Evolutionary conservation across 2,888 invertebrate genomes (phyloP).

Genomic region (Allygus modestus): DNA sequence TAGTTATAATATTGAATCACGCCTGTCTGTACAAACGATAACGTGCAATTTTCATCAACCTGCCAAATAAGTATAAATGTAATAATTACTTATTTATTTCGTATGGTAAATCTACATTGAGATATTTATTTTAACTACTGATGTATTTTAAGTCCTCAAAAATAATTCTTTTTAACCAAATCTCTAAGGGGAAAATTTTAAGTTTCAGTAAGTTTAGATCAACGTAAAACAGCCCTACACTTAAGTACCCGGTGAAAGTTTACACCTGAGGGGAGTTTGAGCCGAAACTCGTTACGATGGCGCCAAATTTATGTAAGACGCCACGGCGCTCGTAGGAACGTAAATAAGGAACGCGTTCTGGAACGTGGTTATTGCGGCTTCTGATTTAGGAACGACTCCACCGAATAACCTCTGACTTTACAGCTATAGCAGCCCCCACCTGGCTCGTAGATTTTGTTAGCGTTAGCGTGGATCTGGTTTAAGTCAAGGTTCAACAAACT

Average conservation of each 20-base stretch:
- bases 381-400: slow-evolving; percentile 35
- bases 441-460: background rate
- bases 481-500: background rate
- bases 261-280: background rate
- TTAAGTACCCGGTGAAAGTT: background rate
- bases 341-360: slow-evolving; percentile 50
- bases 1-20: too few relatives aligned
- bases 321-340: background rate
- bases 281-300: slow-evolving; percentile 21
- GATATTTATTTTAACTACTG: too few relatives aligned
- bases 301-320: slow-evolving; percentile 36
- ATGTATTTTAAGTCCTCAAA: too few relatives aligned
- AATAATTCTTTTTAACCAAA: too few relatives aligned
- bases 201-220: too few relatives aligned
- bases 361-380: slow-evolving; percentile 42
- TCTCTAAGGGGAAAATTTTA: too few relatives aligned
- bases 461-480: background rate
- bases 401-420: slow-evolving; percentile 42
- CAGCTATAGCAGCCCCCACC: background rate
- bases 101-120: too few relatives aligned
- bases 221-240: too few relatives aligned
- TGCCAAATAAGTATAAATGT: too few relatives aligned
- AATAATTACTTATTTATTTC: too few relatives aligned
- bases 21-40: too few relatives aligned
- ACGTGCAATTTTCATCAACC: too few relatives aligned